Evolutionary conservation across 2,888 invertebrate species (phyloP).

Genomic region (Arge pagana): DNA sequence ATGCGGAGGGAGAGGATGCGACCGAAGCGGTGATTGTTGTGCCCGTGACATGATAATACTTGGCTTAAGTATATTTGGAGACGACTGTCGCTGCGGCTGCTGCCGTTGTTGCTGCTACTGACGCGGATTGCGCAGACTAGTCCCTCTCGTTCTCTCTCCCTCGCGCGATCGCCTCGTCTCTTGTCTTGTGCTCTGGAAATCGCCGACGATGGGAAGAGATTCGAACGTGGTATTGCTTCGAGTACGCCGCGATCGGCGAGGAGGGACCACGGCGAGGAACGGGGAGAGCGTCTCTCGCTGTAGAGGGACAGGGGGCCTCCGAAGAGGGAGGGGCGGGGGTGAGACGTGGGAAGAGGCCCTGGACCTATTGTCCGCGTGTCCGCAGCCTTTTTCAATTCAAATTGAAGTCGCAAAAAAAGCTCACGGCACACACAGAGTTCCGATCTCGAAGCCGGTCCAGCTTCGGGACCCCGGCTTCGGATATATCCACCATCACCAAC

Average conservation of each 20-base stretch:
- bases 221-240: too few relatives aligned
- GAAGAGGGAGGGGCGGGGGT: slow-evolving; percentile 2
- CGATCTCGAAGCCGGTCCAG: slow-evolving; percentile 39
- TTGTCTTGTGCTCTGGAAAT: too few relatives aligned
- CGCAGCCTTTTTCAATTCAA: slow-evolving; percentile 56
- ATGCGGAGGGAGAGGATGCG: slow-evolving; percentile 28
- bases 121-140: too few relatives aligned
- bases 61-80: slow-evolving; percentile 17
- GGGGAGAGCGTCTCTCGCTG: slow-evolving; percentile 16
- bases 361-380: slow-evolving; percentile 57
- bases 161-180: too few relatives aligned
- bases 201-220: too few relatives aligned
- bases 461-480: slow-evolving; percentile 31
- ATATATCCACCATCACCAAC: too few relatives aligned
- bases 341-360: slow-evolving; percentile 38
- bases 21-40: slow-evolving; percentile 17
- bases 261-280: slow-evolving; percentile 5
- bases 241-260: slow-evolving; percentile 12
- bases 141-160: too few relatives aligned
- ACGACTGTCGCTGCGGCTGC: too few relatives aligned
- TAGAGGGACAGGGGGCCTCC: slow-evolving; percentile 32
- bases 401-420: slow-evolving; percentile 54
- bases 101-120: too few relatives aligned
- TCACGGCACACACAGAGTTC: slow-evolving; percentile 45
- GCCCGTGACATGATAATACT: slow-evolving; percentile 20